Base-by-base conservation (phyloP, 2,113 vertebrate genomes). In the Apaloderma vittatum region DNA sequence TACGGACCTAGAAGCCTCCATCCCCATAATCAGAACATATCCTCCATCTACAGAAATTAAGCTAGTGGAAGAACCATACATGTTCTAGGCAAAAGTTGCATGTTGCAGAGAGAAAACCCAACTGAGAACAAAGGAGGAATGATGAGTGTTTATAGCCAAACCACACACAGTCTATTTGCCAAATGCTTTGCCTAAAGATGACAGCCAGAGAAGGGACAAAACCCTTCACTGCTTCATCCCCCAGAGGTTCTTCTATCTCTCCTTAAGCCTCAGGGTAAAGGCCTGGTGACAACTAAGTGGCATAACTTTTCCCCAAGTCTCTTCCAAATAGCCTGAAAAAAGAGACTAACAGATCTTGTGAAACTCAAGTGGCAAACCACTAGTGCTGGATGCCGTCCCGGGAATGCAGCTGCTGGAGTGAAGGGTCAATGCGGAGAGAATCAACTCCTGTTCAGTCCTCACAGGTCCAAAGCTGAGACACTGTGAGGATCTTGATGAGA, bases 121-220 rank as follows among this genome's bases (percentile, higher is more conserved):
- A 7, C 59, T 12, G 61, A 95, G 93, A 95, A 84, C 83, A 95
- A 96, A 93, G 71, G 54, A 86, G 24, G 36, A 95, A 92, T 68
- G 8, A 90, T 32, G 75, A 80, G 18, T 4, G 3, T 71, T 92
- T 40, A 36, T 27, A 93, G 79, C 59, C 86, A 97, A 94, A 86
- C 76, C 88, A 92, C 67, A 72, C 24, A 57, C n/a, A 94, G 55
- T 83, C 93, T 83, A 21, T 75, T 82, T 92, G 62, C 68, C 67
- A 88, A 67, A 84, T 45, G 43, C 63, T 92, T 90, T 2, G 49
- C 40, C 46, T 77, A 19, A 88, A 76, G 18, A 54, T 43, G 49
- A 86, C 86, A 95, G 15, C 15, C 40, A 67, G 59, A 86, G 59
- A 80, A 77, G 34, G 48, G 72, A 83, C 9, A 46, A 92, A 94